Conservation (phyloP, 2,113 vertebrate species). For the Illadopsis cleaveri region DNA sequence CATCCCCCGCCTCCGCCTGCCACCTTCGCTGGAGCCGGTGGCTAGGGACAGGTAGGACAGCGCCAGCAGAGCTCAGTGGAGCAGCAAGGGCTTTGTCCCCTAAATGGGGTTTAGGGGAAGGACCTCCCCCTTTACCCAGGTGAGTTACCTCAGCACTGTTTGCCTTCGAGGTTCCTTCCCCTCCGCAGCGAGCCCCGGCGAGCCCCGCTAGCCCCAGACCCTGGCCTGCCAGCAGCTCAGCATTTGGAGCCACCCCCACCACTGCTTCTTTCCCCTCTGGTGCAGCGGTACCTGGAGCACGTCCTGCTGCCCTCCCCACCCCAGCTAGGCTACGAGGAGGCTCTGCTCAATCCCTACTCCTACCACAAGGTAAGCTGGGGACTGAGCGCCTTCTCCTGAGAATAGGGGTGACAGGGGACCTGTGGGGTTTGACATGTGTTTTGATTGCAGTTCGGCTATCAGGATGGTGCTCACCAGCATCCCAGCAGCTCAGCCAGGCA, state of each 20-base stretch:
- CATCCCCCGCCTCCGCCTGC: slow-evolving; percentile 80
- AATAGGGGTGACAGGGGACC: neutral
- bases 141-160: neutral
- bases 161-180: slow-evolving; percentile 16
- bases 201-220: neutral
- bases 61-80: neutral
- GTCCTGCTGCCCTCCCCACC: slow-evolving; percentile 81
- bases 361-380: slow-evolving; percentile 82
- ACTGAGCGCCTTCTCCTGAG: fast-evolving
- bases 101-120: too few relatives aligned
- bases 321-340: slow-evolving; percentile 78
- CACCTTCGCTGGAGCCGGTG: slow-evolving; percentile 16
- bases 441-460: slow-evolving; percentile 81
- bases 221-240: neutral
- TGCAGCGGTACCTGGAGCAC: slow-evolving; percentile 86
- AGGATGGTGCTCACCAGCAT: slow-evolving; percentile 74
- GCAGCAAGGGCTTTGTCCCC: fast-evolving
- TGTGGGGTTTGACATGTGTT: neutral
- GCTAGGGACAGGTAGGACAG: slow-evolving; percentile 78
- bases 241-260: neutral
- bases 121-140: neutral
- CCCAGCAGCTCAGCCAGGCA: slow-evolving; percentile 1
- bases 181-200: neutral
- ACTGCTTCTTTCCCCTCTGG: slow-evolving; percentile 50
- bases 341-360: slow-evolving; percentile 84